Conservation (phyloP, 1,140 invertebrate species). For the Zelostemma sp. region DNA sequence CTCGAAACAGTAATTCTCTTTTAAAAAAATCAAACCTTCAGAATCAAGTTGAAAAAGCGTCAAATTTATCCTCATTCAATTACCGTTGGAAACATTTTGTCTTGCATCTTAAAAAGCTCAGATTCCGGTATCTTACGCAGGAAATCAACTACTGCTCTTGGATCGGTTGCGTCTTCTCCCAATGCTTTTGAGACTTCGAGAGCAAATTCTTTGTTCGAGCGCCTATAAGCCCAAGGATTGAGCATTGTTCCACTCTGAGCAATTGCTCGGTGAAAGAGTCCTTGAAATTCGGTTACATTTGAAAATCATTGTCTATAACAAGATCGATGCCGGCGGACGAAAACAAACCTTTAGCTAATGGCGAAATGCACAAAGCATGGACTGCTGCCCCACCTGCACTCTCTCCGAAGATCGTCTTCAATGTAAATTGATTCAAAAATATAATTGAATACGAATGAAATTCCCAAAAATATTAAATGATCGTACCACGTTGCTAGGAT, state of each 20-base stretch:
- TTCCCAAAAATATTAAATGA: constrained; percentile 53
- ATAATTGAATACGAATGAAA: no score
- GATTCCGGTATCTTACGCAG: constrained; percentile 62
- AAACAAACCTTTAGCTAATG: constrained; percentile 26
- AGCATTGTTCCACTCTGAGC: constrained; percentile 31
- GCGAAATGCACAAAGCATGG: constrained; percentile 4
- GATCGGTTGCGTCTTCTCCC: constrained; percentile 63
- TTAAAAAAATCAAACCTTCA: not conserved
- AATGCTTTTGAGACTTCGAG: constrained; percentile 63
- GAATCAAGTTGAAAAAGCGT: constrained; percentile 34
- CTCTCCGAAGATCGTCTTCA: constrained; percentile 5
- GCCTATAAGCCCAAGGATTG: constrained; percentile 55
- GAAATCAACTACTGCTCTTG: constrained; percentile 59
- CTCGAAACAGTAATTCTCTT: not conserved
- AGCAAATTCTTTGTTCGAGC: constrained; percentile 57
- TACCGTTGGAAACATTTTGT: constrained; percentile 51
- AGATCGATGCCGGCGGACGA: no score
- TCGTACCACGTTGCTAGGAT: constrained; percentile 48
- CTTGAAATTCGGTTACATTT: not conserved
- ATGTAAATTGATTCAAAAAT: no score
- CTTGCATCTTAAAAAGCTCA: constrained; percentile 58
- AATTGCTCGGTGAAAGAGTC: not conserved
- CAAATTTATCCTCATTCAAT: constrained; percentile 49
- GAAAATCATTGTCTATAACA: not conserved
- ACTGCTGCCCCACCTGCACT: constrained; percentile 1